Percentiles rank a stretch among this genome's conserved stretches.
Evolutionary conservation across 2,888 invertebrate species (phyloP).

Genomic region (Yponomeuta evonymella): DNA sequence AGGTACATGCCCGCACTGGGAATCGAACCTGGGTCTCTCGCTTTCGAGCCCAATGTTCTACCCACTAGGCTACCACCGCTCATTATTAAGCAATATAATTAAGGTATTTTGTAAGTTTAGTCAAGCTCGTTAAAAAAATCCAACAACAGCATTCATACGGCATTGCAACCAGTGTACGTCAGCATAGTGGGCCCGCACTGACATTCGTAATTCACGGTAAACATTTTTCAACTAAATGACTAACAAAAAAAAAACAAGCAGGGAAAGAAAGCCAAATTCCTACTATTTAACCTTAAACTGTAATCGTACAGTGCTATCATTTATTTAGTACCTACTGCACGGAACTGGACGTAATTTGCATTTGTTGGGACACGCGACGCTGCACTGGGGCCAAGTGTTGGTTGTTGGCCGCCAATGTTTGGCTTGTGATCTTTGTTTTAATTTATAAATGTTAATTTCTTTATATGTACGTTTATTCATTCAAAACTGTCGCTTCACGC

Average conservation of each 20-base stretch:
- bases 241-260: background rate
- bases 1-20: too few species aligned
- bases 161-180: background rate
- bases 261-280: background rate
- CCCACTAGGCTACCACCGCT: too few species aligned
- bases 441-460: background rate
- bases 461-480: too few species aligned
- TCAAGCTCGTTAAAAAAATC: background rate
- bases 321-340: background rate
- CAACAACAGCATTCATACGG: background rate
- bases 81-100: too few species aligned
- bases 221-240: background rate
- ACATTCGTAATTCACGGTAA: background rate
- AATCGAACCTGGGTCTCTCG: too few species aligned
- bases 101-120: background rate
- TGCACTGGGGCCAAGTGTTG: background rate
- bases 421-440: background rate
- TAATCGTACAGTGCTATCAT: conserved; percentile 2
- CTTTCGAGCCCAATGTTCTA: too few species aligned
- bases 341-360: background rate
- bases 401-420: background rate
- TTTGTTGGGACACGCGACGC: background rate
- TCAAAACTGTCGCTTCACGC: too few species aligned
- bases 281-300: conserved; percentile 4
- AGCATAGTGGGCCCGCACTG: background rate